These are phyloP conservation scores for Acestrorhynchus altus DNA, from an alignment of 2,797 vertebrate genomes.

Conservation along the genomic window DNA sequence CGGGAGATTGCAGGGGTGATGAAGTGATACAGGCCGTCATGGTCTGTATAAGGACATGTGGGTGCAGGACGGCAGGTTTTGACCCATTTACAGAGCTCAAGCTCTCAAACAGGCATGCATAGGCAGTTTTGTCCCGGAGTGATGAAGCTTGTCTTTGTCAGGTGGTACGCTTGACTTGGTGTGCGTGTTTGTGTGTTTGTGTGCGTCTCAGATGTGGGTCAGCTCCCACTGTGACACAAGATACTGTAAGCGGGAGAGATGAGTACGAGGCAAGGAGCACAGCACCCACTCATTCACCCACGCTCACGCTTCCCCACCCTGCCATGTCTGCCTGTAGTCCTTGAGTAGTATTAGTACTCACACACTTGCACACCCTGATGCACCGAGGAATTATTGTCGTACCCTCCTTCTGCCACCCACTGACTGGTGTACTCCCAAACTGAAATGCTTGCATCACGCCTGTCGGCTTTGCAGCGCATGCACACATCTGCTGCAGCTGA, in stretches of 20 bases:
- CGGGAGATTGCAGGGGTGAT: not conserved
- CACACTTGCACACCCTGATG: not conserved
- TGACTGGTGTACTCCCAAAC: not conserved
- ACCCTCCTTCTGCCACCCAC: not conserved
- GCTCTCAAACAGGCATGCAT: not conserved
- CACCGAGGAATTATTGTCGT: not conserved
- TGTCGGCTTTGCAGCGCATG: not conserved
- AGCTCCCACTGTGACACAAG: slow-evolving; percentile 29
- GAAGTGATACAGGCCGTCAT: slow-evolving; percentile 1
- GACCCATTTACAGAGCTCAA: not conserved
- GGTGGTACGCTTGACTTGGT: not conserved
- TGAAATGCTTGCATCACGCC: not conserved
- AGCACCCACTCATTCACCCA: slow-evolving; percentile 24
- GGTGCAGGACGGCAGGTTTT: slow-evolving; percentile 3
- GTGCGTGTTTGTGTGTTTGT: not conserved
- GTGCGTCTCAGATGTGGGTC: slow-evolving; percentile 17
- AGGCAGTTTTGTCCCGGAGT: not conserved
- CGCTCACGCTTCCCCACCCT: not conserved
- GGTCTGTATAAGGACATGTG: not conserved
- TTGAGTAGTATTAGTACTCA: not conserved
- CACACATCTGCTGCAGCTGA: not conserved
- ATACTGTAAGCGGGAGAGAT: slow-evolving; percentile 21
- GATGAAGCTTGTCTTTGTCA: not conserved
- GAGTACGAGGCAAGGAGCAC: slow-evolving; percentile 5
- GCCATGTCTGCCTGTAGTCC: not conserved